Base-by-base conservation (phyloP, 2,113 vertebrate species). In the Rhinolophus sinicus region DNA sequence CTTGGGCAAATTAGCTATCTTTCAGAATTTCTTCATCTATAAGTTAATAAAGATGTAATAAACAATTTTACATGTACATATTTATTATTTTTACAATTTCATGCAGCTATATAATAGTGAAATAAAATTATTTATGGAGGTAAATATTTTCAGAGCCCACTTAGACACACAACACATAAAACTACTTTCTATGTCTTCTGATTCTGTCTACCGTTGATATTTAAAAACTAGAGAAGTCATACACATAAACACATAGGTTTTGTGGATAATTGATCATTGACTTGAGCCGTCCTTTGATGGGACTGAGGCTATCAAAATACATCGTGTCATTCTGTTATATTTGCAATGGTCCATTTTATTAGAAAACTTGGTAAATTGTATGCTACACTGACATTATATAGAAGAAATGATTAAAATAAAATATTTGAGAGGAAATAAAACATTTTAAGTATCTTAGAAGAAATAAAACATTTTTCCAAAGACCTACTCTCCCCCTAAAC, bases 361-460 rank as follows among this genome's bases (percentile, higher is more conserved):
- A 9, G n/a, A 77, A 88, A 90, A 13, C 26, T 78, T 62, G 35
- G 19, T 56, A 89, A 64, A 89, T 73, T 21, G 40, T 77, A 54
- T 88, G 77, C 44, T 94, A 73, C 0, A 62, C 21, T 60, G 38
- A 95, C 22, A 54, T 83, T 70, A 24, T 16, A 33, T 40, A 82
- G 44, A 93, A 77, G 9, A 26, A 72, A 86, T 76, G 5, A 92
- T 64, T 35, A 65, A 76, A 62, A 56, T 78, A n/a, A 92, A 96
- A 64, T 95, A 82, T 73, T 77, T 83, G 24, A 90, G 35, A 95
- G 13, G 15, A 87, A 95, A 33, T 70, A 85, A 87, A 96, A 65
- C 58, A 58, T 54, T 52, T 44, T 75, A n/a, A 47, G 18, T 58
- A 40, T 86, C 24, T 81, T n/a, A 94, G 60, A 94, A 87, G 47